phyloP scores from a whole-genome alignment of 1,140 invertebrate genomes.

The Neuroterus valhalla region DNA sequence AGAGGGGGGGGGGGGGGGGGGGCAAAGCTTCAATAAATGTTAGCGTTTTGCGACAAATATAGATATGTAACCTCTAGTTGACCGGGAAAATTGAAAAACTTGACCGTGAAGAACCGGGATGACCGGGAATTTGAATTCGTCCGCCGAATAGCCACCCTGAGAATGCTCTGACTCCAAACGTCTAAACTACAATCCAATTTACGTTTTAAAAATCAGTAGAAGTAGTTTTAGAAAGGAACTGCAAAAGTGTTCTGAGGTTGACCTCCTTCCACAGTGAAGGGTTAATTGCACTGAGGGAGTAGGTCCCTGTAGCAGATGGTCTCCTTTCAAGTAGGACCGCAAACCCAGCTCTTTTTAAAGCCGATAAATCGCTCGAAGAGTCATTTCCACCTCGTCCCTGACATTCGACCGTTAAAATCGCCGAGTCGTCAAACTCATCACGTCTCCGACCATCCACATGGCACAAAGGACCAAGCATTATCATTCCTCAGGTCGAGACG shows the following conservation, averaged over 20 bases:
- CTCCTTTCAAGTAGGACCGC: slow-evolving; percentile 29
- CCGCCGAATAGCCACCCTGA: no score
- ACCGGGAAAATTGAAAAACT: no score
- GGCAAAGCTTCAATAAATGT: no score
- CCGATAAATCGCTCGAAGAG: slow-evolving; percentile 26
- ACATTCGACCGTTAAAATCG: slow-evolving; percentile 27
- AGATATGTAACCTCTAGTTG: no score
- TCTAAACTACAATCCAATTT: slow-evolving; percentile 13
- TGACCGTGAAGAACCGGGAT: no score
- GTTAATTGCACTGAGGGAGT: slow-evolving; percentile 21
- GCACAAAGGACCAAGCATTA: slow-evolving; percentile 43
- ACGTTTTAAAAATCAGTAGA: slow-evolving; percentile 5
- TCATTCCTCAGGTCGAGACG: slow-evolving; percentile 36
- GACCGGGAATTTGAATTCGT: no score
- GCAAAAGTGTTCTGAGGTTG: slow-evolving; percentile 4
- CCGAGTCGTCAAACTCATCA: slow-evolving; percentile 27
- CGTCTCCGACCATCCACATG: slow-evolving; percentile 30
- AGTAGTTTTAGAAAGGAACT: not conserved
- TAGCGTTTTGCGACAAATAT: no score
- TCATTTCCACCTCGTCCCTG: slow-evolving; percentile 17
- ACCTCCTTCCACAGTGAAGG: slow-evolving; percentile 22
- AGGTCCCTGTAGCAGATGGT: slow-evolving; percentile 9
- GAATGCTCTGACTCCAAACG: no score
- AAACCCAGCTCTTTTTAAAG: slow-evolving; percentile 27
- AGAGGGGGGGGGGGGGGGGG: no score